Evolutionary conservation across 2,797 vertebrate species (phyloP).

Genomic region (Rhynchonycteris naso): DNA sequence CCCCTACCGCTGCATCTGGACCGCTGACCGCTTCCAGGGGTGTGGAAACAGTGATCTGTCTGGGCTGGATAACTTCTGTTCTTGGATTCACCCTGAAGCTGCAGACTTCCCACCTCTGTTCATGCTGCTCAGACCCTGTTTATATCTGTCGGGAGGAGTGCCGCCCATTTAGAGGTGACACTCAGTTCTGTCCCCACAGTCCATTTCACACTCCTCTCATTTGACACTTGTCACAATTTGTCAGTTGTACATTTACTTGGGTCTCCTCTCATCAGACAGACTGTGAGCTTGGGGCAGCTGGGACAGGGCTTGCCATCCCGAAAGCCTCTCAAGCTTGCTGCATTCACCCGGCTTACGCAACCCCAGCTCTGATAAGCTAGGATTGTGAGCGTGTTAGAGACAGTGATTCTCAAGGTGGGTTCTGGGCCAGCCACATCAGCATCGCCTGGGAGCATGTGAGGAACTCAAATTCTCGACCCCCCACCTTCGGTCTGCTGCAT

Average conservation of each 20-base stretch:
- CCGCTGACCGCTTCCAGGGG: not conserved
- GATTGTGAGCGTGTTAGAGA: not conserved
- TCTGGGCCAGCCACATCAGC: no score
- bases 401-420: not conserved
- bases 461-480: not conserved
- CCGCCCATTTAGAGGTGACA: not conserved
- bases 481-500: not conserved
- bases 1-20: not conserved
- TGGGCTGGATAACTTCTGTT: not conserved
- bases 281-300: not conserved
- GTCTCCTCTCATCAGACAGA: not conserved
- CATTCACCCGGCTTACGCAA: not conserved
- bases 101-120: not conserved
- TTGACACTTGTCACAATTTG: not conserved
- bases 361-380: not conserved
- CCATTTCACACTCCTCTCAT: not conserved
- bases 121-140: not conserved
- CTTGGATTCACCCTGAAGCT: not conserved
- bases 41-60: not conserved
- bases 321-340: not conserved
- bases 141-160: not conserved
- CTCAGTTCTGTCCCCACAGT: not conserved
- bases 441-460: not conserved
- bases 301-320: not conserved
- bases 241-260: not conserved